Evolutionary conservation across 2,797 vertebrate genomes (phyloP).

Genomic region (Chaenodraco wilsoni): DNA sequence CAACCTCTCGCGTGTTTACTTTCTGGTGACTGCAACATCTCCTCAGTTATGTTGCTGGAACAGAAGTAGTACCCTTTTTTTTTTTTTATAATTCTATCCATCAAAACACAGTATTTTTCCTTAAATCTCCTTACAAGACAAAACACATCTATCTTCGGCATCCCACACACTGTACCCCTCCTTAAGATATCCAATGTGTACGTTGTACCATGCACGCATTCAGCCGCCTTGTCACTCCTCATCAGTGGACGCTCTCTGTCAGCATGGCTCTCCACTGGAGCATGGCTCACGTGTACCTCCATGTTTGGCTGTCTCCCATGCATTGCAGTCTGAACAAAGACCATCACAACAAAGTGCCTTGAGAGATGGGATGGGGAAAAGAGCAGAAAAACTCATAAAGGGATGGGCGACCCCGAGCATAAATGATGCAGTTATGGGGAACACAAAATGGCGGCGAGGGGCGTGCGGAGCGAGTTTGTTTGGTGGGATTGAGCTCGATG

Average conservation of each 20-base stretch:
- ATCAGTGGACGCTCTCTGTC: conserved; percentile 49
- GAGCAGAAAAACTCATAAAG: neutral
- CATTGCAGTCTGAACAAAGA: conserved; percentile 25
- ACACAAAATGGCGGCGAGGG: conserved; percentile 55
- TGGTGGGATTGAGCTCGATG: conserved; percentile 24
- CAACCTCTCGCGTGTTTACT: neutral
- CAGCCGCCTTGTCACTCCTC: conserved; percentile 36
- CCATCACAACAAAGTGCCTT: conserved; percentile 10
- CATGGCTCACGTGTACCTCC: conserved; percentile 46
- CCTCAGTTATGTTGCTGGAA: neutral
- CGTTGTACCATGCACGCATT: neutral
- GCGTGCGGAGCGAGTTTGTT: conserved; percentile 1
- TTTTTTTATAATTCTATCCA: neutral
- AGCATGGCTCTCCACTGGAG: conserved; percentile 12
- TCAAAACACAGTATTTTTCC: neutral
- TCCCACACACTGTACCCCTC: neutral
- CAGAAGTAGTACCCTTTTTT: neutral
- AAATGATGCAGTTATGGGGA: neutral
- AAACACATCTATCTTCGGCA: neutral
- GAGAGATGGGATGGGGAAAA: neutral
- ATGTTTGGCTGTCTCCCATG: conserved; percentile 1
- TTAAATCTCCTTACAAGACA: neutral
- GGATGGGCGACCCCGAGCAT: neutral
- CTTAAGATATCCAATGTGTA: neutral
- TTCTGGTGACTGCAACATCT: conserved; percentile 16